Evolutionary conservation across 2,113 vertebrate species (phyloP).

Genomic region (Astatotilapia flaviijosephi): DNA sequence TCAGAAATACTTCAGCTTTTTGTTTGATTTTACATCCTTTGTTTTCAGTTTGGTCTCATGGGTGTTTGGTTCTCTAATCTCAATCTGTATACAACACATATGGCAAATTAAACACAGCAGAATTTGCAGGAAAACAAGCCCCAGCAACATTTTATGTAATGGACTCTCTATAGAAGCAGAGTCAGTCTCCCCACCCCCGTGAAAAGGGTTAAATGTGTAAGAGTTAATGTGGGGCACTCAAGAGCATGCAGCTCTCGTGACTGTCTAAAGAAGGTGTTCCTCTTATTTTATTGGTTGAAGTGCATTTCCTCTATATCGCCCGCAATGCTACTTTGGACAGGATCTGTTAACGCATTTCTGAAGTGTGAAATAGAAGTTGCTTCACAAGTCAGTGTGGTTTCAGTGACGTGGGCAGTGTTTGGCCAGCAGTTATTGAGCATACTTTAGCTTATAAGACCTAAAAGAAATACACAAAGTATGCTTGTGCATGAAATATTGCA

Average conservation of each 20-base stretch:
- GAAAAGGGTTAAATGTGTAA: not conserved
- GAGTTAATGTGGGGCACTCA: not conserved
- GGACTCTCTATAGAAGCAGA: not conserved
- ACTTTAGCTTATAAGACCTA: not conserved
- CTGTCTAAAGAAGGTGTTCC: not conserved
- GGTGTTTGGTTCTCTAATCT: not conserved
- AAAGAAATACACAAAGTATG: not conserved
- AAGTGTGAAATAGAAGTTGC: not conserved
- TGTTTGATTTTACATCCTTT: not conserved
- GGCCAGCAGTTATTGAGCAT: not conserved
- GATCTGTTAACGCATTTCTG: not conserved
- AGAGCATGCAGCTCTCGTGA: not conserved
- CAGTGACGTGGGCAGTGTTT: not conserved
- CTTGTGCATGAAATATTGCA: not conserved
- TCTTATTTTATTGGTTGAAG: not conserved
- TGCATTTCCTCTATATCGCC: conserved; percentile 7
- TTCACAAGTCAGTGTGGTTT: not conserved
- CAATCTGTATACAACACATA: not conserved
- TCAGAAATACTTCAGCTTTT: not conserved
- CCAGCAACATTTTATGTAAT: not conserved
- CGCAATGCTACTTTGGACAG: not conserved
- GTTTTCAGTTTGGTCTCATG: not conserved
- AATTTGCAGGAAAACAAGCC: not conserved
- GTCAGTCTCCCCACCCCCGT: not conserved
- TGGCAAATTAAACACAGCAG: not conserved